These are phyloP conservation scores for Notodromas monacha DNA, from an alignment of 2,888 invertebrate genomes.

Conservation along the genomic window DNA sequence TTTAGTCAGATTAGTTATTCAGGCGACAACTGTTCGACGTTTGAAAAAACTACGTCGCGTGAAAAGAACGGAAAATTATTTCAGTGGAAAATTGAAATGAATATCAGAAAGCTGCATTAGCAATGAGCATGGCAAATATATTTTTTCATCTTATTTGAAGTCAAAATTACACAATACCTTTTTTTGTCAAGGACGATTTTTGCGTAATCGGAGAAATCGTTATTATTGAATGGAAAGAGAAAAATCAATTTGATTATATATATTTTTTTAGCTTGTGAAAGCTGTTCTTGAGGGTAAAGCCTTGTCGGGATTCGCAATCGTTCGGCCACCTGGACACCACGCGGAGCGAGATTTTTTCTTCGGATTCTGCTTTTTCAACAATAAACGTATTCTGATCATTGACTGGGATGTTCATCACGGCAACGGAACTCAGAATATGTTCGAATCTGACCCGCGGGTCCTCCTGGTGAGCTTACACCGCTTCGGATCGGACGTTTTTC, in stretches of 20 bases:
- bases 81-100: too few species aligned
- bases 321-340: constrained; percentile 73
- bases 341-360: constrained; percentile 36
- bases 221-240: too few species aligned
- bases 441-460: constrained; percentile 37
- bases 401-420: constrained; percentile 96
- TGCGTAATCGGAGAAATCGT: too few species aligned
- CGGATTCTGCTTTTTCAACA: constrained; percentile 43
- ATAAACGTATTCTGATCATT: constrained; percentile 28
- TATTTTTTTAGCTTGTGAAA: constrained; percentile 25
- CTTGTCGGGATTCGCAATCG: constrained; percentile 40
- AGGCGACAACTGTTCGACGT: too few species aligned
- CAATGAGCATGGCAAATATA: too few species aligned
- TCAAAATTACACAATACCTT: too few species aligned
- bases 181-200: too few species aligned
- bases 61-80: too few species aligned
- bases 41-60: too few species aligned
- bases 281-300: constrained; percentile 27
- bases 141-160: too few species aligned
- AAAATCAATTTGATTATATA: constrained; percentile 9
- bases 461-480: constrained; percentile 71
- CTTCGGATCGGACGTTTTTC: constrained; percentile 36
- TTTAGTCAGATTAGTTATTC: too few species aligned
- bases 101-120: too few species aligned
- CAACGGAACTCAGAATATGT: constrained; percentile 50